These are phyloP conservation scores for Toxotes lorentzi DNA, from an alignment of 2,797 vertebrate genomes.

Conservation along the genomic window DNA sequence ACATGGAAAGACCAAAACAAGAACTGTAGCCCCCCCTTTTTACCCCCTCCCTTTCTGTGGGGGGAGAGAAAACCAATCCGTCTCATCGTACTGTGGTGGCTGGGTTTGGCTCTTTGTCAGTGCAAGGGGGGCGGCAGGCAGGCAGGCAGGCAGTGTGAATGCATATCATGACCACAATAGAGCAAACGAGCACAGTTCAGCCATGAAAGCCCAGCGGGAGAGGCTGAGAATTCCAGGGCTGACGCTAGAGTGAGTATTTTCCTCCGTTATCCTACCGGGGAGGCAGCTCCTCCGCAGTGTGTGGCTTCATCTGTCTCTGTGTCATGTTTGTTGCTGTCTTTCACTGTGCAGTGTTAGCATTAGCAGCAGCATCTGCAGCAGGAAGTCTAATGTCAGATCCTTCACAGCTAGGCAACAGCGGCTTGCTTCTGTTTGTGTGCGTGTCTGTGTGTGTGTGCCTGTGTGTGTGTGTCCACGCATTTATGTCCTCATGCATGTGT, in stretches of 20 bases:
- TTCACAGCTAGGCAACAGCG: conserved; percentile 84
- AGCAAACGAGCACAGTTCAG: conserved; percentile 89
- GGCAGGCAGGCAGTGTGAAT: conserved; percentile 86
- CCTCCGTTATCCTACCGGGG: conserved; percentile 67
- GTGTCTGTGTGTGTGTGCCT: conserved; percentile 37
- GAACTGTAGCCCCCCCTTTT: conserved; percentile 41
- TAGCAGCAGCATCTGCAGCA: conserved; percentile 81
- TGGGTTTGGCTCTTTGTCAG: conserved; percentile 93
- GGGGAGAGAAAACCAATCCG: conserved; percentile 74
- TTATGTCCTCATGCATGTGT: conserved; percentile 46
- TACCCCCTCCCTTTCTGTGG: conserved; percentile 47
- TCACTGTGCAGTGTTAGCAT: conserved; percentile 80
- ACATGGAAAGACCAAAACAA: conserved; percentile 91
- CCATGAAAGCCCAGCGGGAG: conserved; percentile 99
- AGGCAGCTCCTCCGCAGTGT: conserved; percentile 61
- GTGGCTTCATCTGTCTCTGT: conserved; percentile 62
- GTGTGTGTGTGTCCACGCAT: conserved; percentile 27
- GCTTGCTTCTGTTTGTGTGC: conserved; percentile 32
- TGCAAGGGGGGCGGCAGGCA: conserved; percentile 82
- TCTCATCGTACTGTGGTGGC: conserved; percentile 88
- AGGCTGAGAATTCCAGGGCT: conserved; percentile 99
- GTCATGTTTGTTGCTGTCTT: conserved; percentile 72
- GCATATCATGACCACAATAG: conserved; percentile 96
- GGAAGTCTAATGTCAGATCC: conserved; percentile 84
- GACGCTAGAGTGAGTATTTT: conserved; percentile 99